A percentile compares a stretch with the other conserved stretches of the same genome.
These are phyloP conservation scores for Lucifuga dentata DNA, from an alignment of 2,113 vertebrate genomes.

Conservation along the genomic window DNA sequence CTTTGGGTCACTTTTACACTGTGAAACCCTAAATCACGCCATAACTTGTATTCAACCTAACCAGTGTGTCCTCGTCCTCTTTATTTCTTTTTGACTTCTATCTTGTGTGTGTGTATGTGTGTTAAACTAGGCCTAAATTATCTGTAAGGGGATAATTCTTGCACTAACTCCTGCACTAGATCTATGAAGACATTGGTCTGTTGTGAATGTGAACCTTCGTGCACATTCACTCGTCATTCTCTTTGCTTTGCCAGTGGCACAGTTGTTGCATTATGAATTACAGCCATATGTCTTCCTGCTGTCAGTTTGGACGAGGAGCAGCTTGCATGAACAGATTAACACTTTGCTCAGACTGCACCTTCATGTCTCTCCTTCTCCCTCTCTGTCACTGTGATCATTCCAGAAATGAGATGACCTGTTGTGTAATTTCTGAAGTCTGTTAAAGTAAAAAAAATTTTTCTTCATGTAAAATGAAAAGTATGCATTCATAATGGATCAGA, in stretches of 20 bases:
- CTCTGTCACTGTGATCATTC: not conserved
- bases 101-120: conserved; percentile 23
- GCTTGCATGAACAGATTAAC: conserved; percentile 51
- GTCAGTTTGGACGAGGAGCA: conserved; percentile 36
- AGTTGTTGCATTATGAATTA: conserved; percentile 73
- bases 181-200: no score
- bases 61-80: no score
- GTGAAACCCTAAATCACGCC: no score
- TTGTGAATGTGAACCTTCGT: not conserved
- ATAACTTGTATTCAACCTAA: no score
- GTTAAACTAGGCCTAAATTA: conserved; percentile 23
- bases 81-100: no score
- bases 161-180: not conserved
- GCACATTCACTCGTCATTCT: conserved; percentile 12
- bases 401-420: no score
- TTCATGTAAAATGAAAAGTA: no score
- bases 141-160: conserved; percentile 25
- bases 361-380: not conserved
- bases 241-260: conserved; percentile 19
- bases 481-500: no score
- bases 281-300: conserved; percentile 66
- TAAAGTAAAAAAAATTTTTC: no score
- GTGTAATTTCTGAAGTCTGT: no score
- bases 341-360: not conserved
- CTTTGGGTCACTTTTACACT: no score